phyloP scores from a whole-genome alignment of 1,140 invertebrate species.

The Euura saliciscinereae region DNA sequence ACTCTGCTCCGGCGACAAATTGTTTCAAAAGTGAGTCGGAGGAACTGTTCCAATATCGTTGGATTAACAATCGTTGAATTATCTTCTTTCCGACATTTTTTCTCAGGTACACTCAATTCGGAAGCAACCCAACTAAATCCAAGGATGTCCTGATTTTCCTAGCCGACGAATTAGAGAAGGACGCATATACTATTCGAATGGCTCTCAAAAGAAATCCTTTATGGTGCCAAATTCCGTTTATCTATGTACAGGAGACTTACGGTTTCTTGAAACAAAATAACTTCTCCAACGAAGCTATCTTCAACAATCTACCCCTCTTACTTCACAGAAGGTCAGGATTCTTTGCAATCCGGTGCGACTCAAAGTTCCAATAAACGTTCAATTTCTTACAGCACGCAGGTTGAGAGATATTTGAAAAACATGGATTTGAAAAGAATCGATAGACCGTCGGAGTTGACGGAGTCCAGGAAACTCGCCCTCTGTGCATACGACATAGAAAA shows the following conservation, averaged over 20 bases:
- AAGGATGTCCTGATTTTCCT: background rate
- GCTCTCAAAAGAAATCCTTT: background rate
- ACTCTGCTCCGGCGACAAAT: background rate
- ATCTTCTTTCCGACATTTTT: background rate
- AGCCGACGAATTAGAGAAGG: background rate
- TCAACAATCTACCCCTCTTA: constrained; percentile 24
- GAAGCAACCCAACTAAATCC: background rate
- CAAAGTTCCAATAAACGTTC: constrained; percentile 1
- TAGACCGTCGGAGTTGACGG: constrained; percentile 25
- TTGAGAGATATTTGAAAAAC: background rate
- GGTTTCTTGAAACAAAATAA: background rate
- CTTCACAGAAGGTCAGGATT: constrained; percentile 21
- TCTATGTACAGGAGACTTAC: background rate
- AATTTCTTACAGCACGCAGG: background rate
- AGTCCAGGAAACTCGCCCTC: constrained; percentile 38
- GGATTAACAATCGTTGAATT: background rate
- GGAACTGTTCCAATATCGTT: no score
- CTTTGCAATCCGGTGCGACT: background rate
- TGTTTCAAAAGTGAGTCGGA: background rate
- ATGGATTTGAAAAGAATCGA: constrained; percentile 9
- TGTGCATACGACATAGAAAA: constrained; percentile 48
- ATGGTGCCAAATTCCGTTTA: background rate
- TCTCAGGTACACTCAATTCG: background rate
- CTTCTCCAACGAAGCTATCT: constrained; percentile 6
- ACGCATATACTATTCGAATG: background rate